Percentiles rank a stretch among this genome's conserved stretches.
These are phyloP conservation scores for Harmothoe impar DNA, from an alignment of 2,888 invertebrate genomes.

Conservation along the genomic window DNA sequence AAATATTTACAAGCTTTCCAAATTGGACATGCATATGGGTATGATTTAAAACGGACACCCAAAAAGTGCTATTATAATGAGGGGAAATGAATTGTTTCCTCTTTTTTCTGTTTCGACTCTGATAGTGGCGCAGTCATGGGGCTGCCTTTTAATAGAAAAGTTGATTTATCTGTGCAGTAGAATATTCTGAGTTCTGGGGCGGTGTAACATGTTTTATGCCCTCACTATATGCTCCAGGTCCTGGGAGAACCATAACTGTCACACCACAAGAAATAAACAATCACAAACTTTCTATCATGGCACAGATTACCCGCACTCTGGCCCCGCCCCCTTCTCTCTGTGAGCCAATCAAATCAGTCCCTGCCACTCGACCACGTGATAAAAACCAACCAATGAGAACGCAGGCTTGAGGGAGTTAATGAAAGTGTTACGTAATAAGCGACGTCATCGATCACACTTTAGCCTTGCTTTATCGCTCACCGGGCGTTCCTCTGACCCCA, in stretches of 20 bases:
- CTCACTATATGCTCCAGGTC: constrained; percentile 38
- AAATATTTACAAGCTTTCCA: constrained; percentile 12
- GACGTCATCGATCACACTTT: constrained; percentile 14
- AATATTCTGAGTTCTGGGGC: constrained; percentile 2
- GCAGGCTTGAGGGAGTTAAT: constrained; percentile 17
- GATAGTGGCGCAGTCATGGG: constrained; percentile 11
- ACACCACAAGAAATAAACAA: constrained; percentile 36
- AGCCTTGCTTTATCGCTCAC: constrained; percentile 1
- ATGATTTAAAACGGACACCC: background rate
- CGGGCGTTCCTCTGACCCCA: constrained; percentile 12
- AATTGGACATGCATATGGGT: constrained; percentile 18
- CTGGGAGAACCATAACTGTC: constrained; percentile 43
- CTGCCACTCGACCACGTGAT: constrained; percentile 14
- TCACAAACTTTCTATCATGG: constrained; percentile 44
- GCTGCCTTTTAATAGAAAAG: constrained; percentile 18
- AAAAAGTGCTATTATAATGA: background rate
- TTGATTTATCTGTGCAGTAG: background rate
- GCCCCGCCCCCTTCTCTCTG: constrained; percentile 34
- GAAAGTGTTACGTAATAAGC: constrained; percentile 42
- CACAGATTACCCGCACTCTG: background rate
- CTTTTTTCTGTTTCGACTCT: background rate
- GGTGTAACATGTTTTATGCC: constrained; percentile 18
- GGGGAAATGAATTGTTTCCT: constrained; percentile 18
- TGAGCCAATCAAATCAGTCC: constrained; percentile 38
- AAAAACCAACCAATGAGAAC: constrained; percentile 16